phyloP scores from a whole-genome alignment of 2,113 vertebrate species.

The Clarias macrocephalus region DNA sequence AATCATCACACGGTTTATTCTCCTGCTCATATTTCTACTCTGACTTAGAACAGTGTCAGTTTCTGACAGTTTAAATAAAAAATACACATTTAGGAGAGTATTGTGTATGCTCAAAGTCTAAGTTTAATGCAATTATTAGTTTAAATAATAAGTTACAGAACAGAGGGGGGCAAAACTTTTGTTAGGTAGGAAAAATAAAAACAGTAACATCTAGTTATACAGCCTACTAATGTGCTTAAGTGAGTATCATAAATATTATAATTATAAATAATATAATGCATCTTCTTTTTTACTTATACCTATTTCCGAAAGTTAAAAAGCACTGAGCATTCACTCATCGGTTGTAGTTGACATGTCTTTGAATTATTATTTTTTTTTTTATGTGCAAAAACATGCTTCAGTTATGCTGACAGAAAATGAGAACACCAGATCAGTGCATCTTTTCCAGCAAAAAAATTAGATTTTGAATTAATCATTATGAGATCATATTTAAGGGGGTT shows the following conservation, averaged over 20 bases:
- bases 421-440: background rate
- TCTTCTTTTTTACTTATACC: background rate
- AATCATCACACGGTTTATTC: background rate
- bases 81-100: background rate
- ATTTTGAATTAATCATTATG: too few species aligned
- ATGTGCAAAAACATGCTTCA: background rate
- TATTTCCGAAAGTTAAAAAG: background rate
- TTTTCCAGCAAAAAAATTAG: background rate
- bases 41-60: background rate
- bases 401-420: background rate
- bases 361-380: background rate
- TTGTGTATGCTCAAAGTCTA: conserved; percentile 4
- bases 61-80: conserved; percentile 7
- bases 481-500: too few species aligned
- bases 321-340: background rate
- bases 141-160: background rate
- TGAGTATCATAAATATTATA: too few species aligned
- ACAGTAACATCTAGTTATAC: background rate
- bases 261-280: background rate
- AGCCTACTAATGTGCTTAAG: background rate
- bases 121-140: background rate
- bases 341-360: background rate
- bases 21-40: conserved; percentile 4
- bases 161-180: background rate
- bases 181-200: background rate